Percentiles rank a stretch among this genome's conserved stretches.
These are phyloP conservation scores for Nebria salina DNA, from an alignment of 2,888 invertebrate species.

Conservation along the genomic window DNA sequence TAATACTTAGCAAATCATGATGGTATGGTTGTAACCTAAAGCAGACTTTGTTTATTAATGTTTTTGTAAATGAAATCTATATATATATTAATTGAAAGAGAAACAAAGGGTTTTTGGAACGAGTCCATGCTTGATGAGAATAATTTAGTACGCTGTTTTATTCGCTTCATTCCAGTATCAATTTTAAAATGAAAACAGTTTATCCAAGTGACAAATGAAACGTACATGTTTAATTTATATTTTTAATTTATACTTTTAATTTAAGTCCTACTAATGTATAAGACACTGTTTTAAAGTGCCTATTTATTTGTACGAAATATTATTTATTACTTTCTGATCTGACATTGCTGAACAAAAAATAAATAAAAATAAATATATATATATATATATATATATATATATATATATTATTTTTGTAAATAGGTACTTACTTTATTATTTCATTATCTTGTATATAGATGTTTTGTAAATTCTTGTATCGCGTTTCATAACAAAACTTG, in stretches of 20 bases:
- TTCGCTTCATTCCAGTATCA: slow-evolving; percentile 38
- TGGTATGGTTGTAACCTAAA: neutral
- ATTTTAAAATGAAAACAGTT: neutral
- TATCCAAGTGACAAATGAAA: slow-evolving; percentile 12
- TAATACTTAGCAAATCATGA: neutral
- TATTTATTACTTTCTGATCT: slow-evolving; percentile 30
- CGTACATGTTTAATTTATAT: slow-evolving; percentile 44
- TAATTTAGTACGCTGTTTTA: neutral
- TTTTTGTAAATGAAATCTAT: slow-evolving; percentile 5
- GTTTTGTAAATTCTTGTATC: neutral
- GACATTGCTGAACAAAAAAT: slow-evolving; percentile 3
- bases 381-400: too few relatives aligned
- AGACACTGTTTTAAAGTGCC: slow-evolving; percentile 45
- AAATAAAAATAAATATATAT: neutral
- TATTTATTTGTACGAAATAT: slow-evolving; percentile 43
- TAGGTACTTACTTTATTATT: neutral
- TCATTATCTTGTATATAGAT: slow-evolving; percentile 2
- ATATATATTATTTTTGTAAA: neutral
- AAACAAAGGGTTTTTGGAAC: neutral
- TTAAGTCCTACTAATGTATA: slow-evolving; percentile 26
- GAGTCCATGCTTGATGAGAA: slow-evolving; percentile 1
- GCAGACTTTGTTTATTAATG: neutral
- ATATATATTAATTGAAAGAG: neutral
- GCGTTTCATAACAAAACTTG: neutral
- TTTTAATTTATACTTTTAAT: slow-evolving; percentile 36